Percentiles rank a stretch among this genome's conserved stretches.
Conservation (phyloP, 2,888 invertebrate genomes). For the Acleris literana region DNA sequence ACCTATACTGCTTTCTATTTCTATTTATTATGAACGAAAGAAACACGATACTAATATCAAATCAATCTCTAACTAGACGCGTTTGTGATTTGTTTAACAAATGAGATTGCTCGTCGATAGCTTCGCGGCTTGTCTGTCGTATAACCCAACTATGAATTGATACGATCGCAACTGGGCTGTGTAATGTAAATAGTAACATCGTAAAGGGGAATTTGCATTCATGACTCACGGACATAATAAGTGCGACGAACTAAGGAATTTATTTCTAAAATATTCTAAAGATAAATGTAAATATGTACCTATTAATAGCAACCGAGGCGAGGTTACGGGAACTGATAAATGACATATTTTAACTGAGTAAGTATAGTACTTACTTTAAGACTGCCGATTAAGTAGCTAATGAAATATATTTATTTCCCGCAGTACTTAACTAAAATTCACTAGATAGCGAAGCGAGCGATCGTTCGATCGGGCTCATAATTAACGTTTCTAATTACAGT, state of each 20-base stretch:
- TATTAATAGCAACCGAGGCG: not conserved
- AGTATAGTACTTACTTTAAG: not conserved
- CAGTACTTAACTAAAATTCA: slow-evolving; percentile 30
- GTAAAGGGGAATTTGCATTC: slow-evolving; percentile 45
- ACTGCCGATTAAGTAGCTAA: not conserved
- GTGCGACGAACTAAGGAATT: slow-evolving; percentile 2
- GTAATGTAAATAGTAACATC: slow-evolving; percentile 46
- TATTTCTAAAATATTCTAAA: not conserved
- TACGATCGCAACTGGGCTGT: slow-evolving; percentile 19
- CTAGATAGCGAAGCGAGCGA: slow-evolving; percentile 42
- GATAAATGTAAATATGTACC: not conserved
- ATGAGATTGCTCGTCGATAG: slow-evolving; percentile 24
- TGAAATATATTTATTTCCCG: slow-evolving; percentile 12
- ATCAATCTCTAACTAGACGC: not conserved
- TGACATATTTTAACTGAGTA: no score
- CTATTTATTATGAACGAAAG: no score
- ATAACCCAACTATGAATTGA: slow-evolving; percentile 32
- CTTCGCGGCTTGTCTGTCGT: slow-evolving; percentile 25
- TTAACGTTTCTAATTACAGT: slow-evolving; percentile 46
- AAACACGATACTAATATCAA: not conserved
- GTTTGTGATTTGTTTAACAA: slow-evolving; percentile 22
- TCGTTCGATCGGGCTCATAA: slow-evolving; percentile 44
- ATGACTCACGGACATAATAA: slow-evolving; percentile 45
- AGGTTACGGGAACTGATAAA: no score
- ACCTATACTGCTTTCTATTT: no score